Evolutionary conservation across 2,797 vertebrate species (phyloP).

Genomic region (Notoglanidium macrostoma): DNA sequence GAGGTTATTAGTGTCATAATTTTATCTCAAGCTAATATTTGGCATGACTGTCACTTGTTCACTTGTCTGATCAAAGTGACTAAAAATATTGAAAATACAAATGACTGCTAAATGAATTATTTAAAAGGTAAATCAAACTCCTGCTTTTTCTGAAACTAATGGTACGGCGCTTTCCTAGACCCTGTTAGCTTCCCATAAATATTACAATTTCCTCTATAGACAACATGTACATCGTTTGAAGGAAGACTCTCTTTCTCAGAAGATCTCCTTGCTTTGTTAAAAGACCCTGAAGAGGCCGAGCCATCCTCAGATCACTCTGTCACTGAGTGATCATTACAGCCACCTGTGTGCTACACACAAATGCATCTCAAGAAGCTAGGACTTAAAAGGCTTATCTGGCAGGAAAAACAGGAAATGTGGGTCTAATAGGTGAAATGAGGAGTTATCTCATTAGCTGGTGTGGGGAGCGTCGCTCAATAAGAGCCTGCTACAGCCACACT

Average conservation of each 20-base stretch:
- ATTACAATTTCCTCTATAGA: constrained; percentile 48
- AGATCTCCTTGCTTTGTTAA: constrained; percentile 50
- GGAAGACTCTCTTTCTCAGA: constrained; percentile 74
- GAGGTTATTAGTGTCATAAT: constrained; percentile 74
- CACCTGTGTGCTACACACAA: constrained; percentile 61
- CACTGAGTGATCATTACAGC: constrained; percentile 56
- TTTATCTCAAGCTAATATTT: constrained; percentile 65
- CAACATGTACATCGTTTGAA: constrained; percentile 59
- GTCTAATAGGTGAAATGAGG: constrained; percentile 34
- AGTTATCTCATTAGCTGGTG: constrained; percentile 25
- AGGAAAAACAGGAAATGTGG: constrained; percentile 32
- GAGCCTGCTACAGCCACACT: constrained; percentile 20
- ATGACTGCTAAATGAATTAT: constrained; percentile 57
- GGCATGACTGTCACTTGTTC: constrained; percentile 58
- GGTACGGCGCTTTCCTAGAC: constrained; percentile 67
- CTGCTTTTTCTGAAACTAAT: constrained; percentile 38
- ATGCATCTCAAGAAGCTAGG: constrained; percentile 56
- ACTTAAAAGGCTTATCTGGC: constrained; percentile 39
- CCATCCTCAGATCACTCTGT: constrained; percentile 45
- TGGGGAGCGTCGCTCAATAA: background rate
- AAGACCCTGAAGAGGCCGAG: constrained; percentile 27
- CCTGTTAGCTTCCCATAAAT: constrained; percentile 63
- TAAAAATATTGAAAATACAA: constrained; percentile 56
- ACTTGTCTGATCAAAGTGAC: constrained; percentile 54
- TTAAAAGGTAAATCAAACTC: constrained; percentile 32